Conservation (phyloP, 2,797 vertebrate species). For the Danio kyathit region DNA sequence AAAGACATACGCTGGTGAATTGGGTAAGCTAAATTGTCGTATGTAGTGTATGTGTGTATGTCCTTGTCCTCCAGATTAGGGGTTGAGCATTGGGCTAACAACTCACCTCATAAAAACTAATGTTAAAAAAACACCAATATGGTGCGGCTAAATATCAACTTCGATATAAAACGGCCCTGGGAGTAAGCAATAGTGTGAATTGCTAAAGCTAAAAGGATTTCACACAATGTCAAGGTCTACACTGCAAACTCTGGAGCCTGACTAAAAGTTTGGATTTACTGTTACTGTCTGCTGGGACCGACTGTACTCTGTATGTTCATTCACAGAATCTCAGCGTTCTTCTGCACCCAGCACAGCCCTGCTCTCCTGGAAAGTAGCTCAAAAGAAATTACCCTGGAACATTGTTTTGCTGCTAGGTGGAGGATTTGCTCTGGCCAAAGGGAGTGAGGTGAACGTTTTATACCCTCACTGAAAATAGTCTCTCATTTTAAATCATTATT, state of each 20-base stretch:
- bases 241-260: background rate
- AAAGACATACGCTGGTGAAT: no score
- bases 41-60: no score
- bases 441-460: constrained; percentile 86
- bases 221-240: background rate
- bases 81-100: no score
- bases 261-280: background rate
- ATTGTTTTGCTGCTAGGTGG: constrained; percentile 95
- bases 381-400: constrained; percentile 94
- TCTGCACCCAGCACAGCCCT: constrained; percentile 75
- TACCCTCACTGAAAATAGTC: background rate
- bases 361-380: constrained; percentile 89
- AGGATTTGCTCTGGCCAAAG: constrained; percentile 94
- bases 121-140: no score
- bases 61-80: no score
- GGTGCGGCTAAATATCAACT: no score
- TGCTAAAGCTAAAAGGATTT: background rate
- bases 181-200: no score
- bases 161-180: no score
- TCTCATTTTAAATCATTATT: background rate
- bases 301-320: constrained; percentile 33
- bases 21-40: no score
- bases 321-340: constrained; percentile 64
- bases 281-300: no score
- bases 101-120: no score